These are phyloP conservation scores for Staurois parvus DNA, from an alignment of 2,797 vertebrate species.

Conservation along the genomic window DNA sequence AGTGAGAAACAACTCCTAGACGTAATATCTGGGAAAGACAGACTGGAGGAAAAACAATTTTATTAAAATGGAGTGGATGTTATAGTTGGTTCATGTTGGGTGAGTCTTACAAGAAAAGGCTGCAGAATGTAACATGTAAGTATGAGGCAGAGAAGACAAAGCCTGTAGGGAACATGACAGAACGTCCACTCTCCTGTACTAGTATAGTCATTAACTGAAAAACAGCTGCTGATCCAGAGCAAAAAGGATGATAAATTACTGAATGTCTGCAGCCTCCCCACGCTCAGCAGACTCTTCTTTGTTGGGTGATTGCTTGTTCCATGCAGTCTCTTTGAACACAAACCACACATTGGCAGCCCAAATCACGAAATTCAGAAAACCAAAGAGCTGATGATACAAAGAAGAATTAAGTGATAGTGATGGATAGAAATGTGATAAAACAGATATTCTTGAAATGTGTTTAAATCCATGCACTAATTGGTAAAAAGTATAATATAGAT, in stretches of 20 bases:
- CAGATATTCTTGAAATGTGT: not conserved
- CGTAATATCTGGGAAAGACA: conserved; percentile 5
- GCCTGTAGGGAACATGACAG: not conserved
- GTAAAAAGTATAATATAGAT: no score
- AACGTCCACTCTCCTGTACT: conserved; percentile 29
- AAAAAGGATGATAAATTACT: conserved; percentile 46
- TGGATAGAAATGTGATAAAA: conserved; percentile 32
- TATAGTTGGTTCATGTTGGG: not conserved
- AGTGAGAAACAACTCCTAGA: not conserved
- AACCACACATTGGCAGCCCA: conserved; percentile 96
- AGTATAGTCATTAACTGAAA: conserved; percentile 14
- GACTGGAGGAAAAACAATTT: not conserved
- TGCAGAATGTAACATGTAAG: not conserved
- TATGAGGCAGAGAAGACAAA: not conserved
- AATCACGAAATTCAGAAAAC: conserved; percentile 91
- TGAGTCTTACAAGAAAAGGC: not conserved
- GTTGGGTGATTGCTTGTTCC: conserved; percentile 78
- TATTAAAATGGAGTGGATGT: conserved; percentile 1
- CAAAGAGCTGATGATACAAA: conserved; percentile 81
- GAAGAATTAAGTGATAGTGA: conserved; percentile 39
- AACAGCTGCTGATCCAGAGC: conserved; percentile 2
- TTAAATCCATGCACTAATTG: not conserved
- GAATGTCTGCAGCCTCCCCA: conserved; percentile 78
- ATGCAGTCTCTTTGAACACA: conserved; percentile 92
- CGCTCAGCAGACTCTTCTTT: conserved; percentile 77